Percentiles rank a stretch among this genome's conserved stretches.
Conservation (phyloP, 2,888 invertebrate species). For the Melanostoma mellinum region DNA sequence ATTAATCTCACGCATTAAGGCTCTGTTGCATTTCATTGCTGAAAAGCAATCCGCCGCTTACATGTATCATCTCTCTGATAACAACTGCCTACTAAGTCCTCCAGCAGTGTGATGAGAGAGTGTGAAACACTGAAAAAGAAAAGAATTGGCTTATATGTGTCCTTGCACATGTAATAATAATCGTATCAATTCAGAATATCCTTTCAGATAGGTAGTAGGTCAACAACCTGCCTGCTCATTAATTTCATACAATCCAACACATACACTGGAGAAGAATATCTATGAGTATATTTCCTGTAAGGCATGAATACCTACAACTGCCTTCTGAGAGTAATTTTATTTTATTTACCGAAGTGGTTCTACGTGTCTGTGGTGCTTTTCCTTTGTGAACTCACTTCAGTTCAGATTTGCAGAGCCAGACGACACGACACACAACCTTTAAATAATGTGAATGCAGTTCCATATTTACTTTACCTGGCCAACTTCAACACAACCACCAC, state of each 20-base stretch:
- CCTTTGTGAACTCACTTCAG: constrained; percentile 29
- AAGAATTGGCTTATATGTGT: constrained; percentile 27
- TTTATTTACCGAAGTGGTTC: constrained; percentile 55
- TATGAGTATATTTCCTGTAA: neutral
- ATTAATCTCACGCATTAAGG: constrained; percentile 25
- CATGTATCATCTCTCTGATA: constrained; percentile 1
- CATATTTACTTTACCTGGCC: constrained; percentile 51
- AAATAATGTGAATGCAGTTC: constrained; percentile 35
- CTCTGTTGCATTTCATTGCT: constrained; percentile 17
- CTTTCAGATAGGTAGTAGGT: constrained; percentile 38
- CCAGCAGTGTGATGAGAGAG: neutral
- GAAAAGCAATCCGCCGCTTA: neutral
- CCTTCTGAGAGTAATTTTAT: constrained; percentile 42
- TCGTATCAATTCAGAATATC: constrained; percentile 45
- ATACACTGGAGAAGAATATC: neutral
- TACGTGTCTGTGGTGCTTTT: constrained; percentile 35
- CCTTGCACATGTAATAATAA: constrained; percentile 44
- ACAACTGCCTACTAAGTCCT: neutral
- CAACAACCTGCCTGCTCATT: constrained; percentile 66
- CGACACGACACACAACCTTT: constrained; percentile 28
- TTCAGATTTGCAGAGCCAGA: constrained; percentile 32
- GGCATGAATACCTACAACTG: constrained; percentile 3
- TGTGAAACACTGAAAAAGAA: neutral
- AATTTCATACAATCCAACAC: constrained; percentile 42
- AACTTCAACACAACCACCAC: constrained; percentile 6